These are phyloP conservation scores for Eupithecia tripunctaria DNA, from an alignment of 2,888 invertebrate species.

Conservation along the genomic window DNA sequence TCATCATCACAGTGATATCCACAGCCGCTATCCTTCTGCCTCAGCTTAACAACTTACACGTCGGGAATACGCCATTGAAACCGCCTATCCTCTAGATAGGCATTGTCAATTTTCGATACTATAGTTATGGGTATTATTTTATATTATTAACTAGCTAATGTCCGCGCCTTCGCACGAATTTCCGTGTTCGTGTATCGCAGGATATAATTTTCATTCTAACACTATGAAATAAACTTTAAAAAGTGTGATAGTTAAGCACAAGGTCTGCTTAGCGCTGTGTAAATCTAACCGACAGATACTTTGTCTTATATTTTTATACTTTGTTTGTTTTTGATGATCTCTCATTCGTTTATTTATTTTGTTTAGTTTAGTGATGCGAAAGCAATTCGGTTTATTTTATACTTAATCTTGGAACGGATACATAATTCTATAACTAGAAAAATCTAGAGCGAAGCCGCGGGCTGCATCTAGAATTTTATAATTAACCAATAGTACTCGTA, in stretches of 20 bases:
- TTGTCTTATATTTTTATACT: no score
- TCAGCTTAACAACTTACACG: conserved; percentile 84
- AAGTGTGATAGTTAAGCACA: no score
- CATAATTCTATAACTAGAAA: not conserved
- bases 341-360: no score
- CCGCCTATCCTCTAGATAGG: conserved; percentile 71
- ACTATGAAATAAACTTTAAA: not conserved
- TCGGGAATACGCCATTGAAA: conserved; percentile 78
- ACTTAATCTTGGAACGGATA: not conserved
- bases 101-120: no score
- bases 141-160: not conserved
- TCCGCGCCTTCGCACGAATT: not conserved
- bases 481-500: not conserved
- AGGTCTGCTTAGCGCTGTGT: no score
- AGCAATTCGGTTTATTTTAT: not conserved
- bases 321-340: no score
- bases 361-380: not conserved
- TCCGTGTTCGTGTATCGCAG: not conserved
- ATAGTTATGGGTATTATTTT: not conserved
- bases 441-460: not conserved
- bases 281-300: no score
- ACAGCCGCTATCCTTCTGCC: conserved; percentile 90
- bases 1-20: conserved; percentile 90
- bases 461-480: not conserved
- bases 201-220: not conserved